A percentile compares a stretch with the other conserved stretches of the same genome.
Conservation (phyloP, 2,797 vertebrate species). For the Alauda arvensis region DNA sequence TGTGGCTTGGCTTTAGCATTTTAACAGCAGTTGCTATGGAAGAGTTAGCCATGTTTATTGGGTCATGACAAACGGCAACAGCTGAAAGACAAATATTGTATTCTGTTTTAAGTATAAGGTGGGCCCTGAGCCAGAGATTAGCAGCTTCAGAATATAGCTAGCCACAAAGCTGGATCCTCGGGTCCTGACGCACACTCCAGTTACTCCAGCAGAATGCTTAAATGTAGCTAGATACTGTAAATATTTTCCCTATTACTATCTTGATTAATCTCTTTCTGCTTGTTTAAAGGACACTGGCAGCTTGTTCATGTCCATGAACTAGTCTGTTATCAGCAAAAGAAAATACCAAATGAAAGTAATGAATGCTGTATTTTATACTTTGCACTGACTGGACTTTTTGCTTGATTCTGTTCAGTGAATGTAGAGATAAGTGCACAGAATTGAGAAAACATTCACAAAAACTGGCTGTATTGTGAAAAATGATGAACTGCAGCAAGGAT, state of each 20-base stretch:
- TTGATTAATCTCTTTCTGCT: neutral
- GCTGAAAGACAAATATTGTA: slow-evolving; percentile 71
- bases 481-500: neutral
- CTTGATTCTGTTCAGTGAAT: neutral
- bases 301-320: neutral
- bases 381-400: neutral
- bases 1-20: slow-evolving; percentile 16
- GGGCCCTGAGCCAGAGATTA: slow-evolving; percentile 62
- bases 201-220: neutral
- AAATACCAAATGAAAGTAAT: neutral
- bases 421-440: neutral
- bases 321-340: neutral
- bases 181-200: neutral
- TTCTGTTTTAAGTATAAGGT: slow-evolving; percentile 48
- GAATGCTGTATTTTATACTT: neutral
- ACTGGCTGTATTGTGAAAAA: neutral
- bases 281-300: neutral
- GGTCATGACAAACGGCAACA: slow-evolving; percentile 65
- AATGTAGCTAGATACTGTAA: neutral
- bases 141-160: slow-evolving; percentile 23
- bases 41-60: slow-evolving; percentile 62
- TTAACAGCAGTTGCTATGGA: slow-evolving; percentile 67
- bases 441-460: neutral
- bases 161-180: slow-evolving; percentile 43
- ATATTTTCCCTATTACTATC: neutral